These are phyloP conservation scores for Argyresthia goedartella DNA, from an alignment of 2,888 invertebrate genomes.

Conservation along the genomic window DNA sequence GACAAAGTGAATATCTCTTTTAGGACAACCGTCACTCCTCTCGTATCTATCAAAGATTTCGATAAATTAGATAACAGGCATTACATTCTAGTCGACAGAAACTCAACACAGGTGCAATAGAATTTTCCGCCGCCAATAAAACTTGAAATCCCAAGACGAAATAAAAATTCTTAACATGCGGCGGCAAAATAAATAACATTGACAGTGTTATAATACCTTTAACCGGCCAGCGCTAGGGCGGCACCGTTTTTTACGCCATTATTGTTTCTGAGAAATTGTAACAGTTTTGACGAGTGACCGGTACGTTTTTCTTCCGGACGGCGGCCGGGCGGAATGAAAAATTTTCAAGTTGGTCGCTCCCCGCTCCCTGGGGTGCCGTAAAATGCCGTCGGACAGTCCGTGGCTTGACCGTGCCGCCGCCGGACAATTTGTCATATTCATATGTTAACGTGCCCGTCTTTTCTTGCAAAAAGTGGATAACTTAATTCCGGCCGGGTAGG, in stretches of 20 bases:
- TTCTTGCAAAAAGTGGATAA: slow-evolving; percentile 70
- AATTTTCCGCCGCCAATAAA: slow-evolving; percentile 44
- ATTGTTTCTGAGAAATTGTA: slow-evolving; percentile 71
- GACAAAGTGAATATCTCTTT: too few species aligned
- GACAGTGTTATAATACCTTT: slow-evolving; percentile 59
- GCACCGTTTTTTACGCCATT: slow-evolving; percentile 53
- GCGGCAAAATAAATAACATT: slow-evolving; percentile 66
- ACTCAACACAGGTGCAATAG: slow-evolving; percentile 21
- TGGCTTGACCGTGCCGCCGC: slow-evolving; percentile 49
- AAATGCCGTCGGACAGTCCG: slow-evolving; percentile 48
- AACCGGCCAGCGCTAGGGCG: slow-evolving; percentile 41
- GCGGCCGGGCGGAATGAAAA: slow-evolving; percentile 64
- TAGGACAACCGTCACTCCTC: too few species aligned
- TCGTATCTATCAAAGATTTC: too few species aligned
- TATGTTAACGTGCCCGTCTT: slow-evolving; percentile 69
- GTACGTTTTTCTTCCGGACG: slow-evolving; percentile 58
- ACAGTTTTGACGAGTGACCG: slow-evolving; percentile 70
- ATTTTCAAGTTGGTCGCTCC: slow-evolving; percentile 66
- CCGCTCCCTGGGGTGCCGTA: slow-evolving; percentile 62
- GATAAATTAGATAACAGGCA: too few species aligned
- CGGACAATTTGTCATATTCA: slow-evolving; percentile 72
- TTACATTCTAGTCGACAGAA: too few species aligned
- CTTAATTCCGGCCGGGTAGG: slow-evolving; percentile 51
- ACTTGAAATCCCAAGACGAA: slow-evolving; percentile 61
- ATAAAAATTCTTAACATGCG: slow-evolving; percentile 64